Conservation (phyloP, 1,140 invertebrate genomes). For the Hyles euphorbiae region DNA sequence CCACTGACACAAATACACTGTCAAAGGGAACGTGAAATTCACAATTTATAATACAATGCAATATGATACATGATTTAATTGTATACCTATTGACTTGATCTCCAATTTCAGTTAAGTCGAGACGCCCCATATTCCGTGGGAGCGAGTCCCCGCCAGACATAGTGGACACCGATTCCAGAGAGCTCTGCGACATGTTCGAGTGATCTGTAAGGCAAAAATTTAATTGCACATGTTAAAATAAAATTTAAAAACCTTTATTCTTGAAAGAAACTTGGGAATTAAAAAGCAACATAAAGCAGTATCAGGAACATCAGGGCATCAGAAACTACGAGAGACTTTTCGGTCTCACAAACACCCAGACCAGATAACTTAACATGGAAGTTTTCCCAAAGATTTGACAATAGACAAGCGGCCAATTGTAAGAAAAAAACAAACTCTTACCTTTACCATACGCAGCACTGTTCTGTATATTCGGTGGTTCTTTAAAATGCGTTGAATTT, state of each 20-base stretch:
- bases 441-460: slow-evolving; percentile 62
- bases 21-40: no score
- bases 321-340: no score
- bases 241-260: no score
- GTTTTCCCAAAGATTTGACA: no score
- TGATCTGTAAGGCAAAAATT: slow-evolving; percentile 52
- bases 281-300: no score
- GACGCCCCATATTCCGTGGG: slow-evolving; percentile 48
- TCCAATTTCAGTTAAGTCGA: slow-evolving; percentile 67
- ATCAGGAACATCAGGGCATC: no score
- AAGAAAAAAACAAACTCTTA: slow-evolving; percentile 18
- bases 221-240: not conserved
- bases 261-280: no score
- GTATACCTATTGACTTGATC: slow-evolving; percentile 72
- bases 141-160: slow-evolving; percentile 71
- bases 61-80: slow-evolving; percentile 2
- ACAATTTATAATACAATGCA: not conserved
- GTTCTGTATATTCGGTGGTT: slow-evolving; percentile 74
- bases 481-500: slow-evolving; percentile 78
- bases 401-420: not conserved
- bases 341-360: no score
- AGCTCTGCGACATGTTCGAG: slow-evolving; percentile 67
- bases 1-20: no score
- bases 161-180: slow-evolving; percentile 79
- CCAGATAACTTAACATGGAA: no score